Evolutionary conservation across 1,140 invertebrate genomes (phyloP), one percentile per base, ranked within the genome.

Genomic region (Nasonia longicornis): DNA sequence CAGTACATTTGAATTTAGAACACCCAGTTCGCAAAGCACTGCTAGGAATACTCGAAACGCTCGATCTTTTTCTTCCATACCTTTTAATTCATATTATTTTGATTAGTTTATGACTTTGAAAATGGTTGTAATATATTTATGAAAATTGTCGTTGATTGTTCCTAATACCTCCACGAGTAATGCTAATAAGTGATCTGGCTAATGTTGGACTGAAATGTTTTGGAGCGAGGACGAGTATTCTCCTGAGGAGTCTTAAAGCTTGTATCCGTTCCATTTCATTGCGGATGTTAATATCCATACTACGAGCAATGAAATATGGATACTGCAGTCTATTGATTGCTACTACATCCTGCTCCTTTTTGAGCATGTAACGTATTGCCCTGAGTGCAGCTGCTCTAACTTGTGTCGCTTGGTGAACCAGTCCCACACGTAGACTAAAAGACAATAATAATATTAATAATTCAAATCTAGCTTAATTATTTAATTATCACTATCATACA

Each of bases 231-330:
- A 93, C 89, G 31, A 96, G 89, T 26, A 95, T 92, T 83, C 94
- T 93, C 82, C 96, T 91, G 48, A 96, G 94, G 22, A 98, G 92
- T 86, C 97, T 94, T 80, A 98, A 90, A 1, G 96, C 97, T 91
- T 98, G 97, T 66, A 98, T 93, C 38, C 97, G 92, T 89, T 98
- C 97, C 80, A 95, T 94, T 86, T 97, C 96, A 89, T 98, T 98
- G 84, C 96, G 93, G 69, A 94, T 91, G 92, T 94, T 93, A 70
- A 98, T 91, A 90, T 98, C 97, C 86, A 98, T 93, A 85, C 93
- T 95, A 81, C 95, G 94, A 73, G 94, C 93, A 84, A 98, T 93
- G 80, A 97, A 92, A 88, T 95, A 95, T 84, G 96, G 95, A 85
- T 97, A 92, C 86, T 96, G 95, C 79, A 98, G 90, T 82, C 93